Conservation (phyloP, 2,888 invertebrate genomes). For the Halictus ligatus region DNA sequence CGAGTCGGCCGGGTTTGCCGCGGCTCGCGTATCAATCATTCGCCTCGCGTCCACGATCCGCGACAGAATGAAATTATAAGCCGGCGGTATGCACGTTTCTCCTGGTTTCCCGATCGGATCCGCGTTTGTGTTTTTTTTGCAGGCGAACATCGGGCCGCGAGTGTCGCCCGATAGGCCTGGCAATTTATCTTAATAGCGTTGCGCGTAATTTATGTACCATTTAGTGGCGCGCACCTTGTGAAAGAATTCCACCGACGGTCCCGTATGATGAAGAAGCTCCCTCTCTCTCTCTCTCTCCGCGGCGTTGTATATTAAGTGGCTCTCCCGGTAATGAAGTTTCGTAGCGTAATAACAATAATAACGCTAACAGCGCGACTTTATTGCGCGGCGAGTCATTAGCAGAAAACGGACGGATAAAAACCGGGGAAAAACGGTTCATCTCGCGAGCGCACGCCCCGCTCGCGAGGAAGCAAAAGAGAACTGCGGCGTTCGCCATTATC, state of each 20-base stretch:
- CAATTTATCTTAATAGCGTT: slow-evolving; percentile 47
- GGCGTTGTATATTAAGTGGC: not conserved
- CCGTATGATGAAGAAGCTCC: slow-evolving; percentile 38
- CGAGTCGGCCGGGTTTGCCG: slow-evolving; percentile 47
- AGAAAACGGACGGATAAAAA: not conserved
- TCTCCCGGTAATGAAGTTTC: slow-evolving; percentile 8
- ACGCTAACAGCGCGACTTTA: not conserved
- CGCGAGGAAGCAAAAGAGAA: not conserved
- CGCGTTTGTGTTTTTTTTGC: slow-evolving; percentile 49
- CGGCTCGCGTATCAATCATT: slow-evolving; percentile 76
- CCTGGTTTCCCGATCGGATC: slow-evolving; percentile 40
- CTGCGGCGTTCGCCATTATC: slow-evolving; percentile 10
- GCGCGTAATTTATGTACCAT: slow-evolving; percentile 48
- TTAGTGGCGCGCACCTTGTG: slow-evolving; percentile 26
- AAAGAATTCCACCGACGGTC: slow-evolving; percentile 29
- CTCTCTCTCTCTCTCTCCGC: not conserved
- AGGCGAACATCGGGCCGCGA: not conserved
- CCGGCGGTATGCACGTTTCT: slow-evolving; percentile 35
- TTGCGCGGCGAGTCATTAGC: not conserved
- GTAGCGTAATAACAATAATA: not conserved
- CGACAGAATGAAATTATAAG: slow-evolving; percentile 43
- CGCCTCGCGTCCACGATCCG: slow-evolving; percentile 41
- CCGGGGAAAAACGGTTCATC: not conserved
- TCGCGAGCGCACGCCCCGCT: not conserved
- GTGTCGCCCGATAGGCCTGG: slow-evolving; percentile 25